These are phyloP conservation scores for Diaperis boleti DNA, from an alignment of 2,888 invertebrate genomes.

Conservation along the genomic window DNA sequence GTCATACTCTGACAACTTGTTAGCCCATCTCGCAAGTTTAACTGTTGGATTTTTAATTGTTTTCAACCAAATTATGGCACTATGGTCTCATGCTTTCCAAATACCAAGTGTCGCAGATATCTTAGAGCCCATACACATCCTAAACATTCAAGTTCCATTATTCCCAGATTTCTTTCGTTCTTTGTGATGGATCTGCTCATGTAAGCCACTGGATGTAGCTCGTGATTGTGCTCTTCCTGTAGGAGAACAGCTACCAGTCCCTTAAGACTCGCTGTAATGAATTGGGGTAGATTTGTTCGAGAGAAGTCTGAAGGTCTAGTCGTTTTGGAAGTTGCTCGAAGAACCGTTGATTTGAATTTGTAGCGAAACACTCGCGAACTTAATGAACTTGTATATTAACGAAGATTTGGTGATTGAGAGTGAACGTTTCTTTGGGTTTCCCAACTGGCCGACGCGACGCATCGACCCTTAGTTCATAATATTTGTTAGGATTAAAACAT, in stretches of 20 bases:
- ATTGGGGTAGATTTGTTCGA: no score
- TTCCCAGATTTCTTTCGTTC: constrained; percentile 44
- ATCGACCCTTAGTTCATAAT: constrained; percentile 43
- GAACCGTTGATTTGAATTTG: no score
- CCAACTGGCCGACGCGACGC: no score
- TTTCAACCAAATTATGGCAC: constrained; percentile 21
- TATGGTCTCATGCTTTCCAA: constrained; percentile 35
- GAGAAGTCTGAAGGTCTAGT: no score
- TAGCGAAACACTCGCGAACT: no score
- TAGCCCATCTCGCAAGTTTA: constrained; percentile 14
- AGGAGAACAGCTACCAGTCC: constrained; percentile 44
- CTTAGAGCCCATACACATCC: constrained; percentile 39
- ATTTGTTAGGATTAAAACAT: constrained; percentile 37
- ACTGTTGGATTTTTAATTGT: no score
- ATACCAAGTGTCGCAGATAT: constrained; percentile 43
- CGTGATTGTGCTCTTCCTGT: constrained; percentile 36
- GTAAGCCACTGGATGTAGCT: constrained; percentile 46
- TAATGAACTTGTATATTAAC: no score
- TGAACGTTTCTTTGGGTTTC: no score
- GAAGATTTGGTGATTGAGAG: no score
- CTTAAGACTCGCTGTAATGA: no score
- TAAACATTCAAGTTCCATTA: constrained; percentile 43
- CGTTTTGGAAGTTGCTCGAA: no score
- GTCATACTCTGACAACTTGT: constrained; percentile 7
- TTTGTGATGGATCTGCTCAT: no score